Evolutionary conservation across 2,113 vertebrate genomes (phyloP).

Genomic region (Climacteris rufus): DNA sequence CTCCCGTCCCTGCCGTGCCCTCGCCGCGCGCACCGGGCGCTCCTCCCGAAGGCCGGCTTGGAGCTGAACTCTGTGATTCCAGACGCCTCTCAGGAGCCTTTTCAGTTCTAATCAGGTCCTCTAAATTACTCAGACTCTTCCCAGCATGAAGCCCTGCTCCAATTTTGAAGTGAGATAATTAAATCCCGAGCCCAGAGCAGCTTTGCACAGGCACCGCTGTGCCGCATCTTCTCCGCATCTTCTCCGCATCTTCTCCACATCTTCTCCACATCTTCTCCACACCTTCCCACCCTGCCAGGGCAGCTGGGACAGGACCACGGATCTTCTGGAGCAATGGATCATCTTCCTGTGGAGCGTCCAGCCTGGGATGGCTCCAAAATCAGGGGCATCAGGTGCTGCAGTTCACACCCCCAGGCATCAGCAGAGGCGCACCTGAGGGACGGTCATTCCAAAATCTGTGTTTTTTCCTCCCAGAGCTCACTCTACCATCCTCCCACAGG

Average conservation of each 20-base stretch:
- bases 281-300: neutral
- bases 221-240: neutral
- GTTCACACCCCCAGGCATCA: neutral
- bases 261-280: neutral
- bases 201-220: neutral
- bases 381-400: neutral
- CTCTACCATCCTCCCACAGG: neutral
- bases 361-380: neutral
- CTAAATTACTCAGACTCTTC: neutral
- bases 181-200: neutral
- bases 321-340: accelerated
- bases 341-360: accelerated
- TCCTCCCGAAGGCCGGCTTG: neutral
- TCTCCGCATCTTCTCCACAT: neutral
- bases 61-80: neutral
- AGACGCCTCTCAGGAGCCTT: neutral
- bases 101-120: slow-evolving; percentile 4
- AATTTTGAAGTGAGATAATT: neutral
- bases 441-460: neutral
- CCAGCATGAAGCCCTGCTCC: slow-evolving; percentile 12
- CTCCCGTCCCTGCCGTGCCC: neutral
- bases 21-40: neutral
- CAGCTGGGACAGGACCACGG: neutral
- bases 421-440: neutral
- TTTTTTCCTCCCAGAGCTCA: accelerated